Conservation (phyloP, 2,888 invertebrate species). For the Spodoptera picta region DNA sequence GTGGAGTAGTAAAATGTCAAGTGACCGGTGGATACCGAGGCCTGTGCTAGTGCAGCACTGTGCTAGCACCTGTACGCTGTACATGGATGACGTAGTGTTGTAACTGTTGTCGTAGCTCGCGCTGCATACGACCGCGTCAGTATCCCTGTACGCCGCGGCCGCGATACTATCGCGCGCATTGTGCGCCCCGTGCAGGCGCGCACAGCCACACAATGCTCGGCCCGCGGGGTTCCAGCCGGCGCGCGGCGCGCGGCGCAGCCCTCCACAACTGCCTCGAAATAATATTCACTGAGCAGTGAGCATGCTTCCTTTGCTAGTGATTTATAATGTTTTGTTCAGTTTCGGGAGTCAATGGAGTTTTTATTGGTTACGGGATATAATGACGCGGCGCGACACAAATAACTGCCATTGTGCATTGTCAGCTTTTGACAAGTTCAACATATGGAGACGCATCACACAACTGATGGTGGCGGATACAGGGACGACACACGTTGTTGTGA, state of each 20-base stretch:
- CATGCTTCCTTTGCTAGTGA: slow-evolving; percentile 64
- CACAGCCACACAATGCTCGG: slow-evolving; percentile 41
- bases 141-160: slow-evolving; percentile 30
- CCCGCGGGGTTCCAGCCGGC: slow-evolving; percentile 50
- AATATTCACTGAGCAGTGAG: slow-evolving; percentile 55
- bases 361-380: slow-evolving; percentile 74
- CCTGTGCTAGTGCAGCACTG: too few species aligned
- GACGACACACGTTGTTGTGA: slow-evolving; percentile 5
- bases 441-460: slow-evolving; percentile 36
- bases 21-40: too few species aligned
- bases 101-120: slow-evolving; percentile 11
- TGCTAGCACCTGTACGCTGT: too few species aligned
- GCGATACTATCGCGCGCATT: slow-evolving; percentile 56
- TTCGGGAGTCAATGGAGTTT: slow-evolving; percentile 79
- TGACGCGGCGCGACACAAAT: slow-evolving; percentile 66
- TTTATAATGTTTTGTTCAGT: slow-evolving; percentile 78
- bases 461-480: slow-evolving; percentile 38
- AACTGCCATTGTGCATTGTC: slow-evolving; percentile 61
- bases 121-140: slow-evolving; percentile 34
- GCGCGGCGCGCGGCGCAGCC: slow-evolving; percentile 21
- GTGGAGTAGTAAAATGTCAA: too few species aligned
- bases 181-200: slow-evolving; percentile 22
- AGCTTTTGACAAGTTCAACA: slow-evolving; percentile 47
- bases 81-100: too few species aligned
- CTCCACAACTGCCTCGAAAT: slow-evolving; percentile 54